Conservation (phyloP, 2,797 vertebrate genomes). For the Etheostoma nigrum region DNA sequence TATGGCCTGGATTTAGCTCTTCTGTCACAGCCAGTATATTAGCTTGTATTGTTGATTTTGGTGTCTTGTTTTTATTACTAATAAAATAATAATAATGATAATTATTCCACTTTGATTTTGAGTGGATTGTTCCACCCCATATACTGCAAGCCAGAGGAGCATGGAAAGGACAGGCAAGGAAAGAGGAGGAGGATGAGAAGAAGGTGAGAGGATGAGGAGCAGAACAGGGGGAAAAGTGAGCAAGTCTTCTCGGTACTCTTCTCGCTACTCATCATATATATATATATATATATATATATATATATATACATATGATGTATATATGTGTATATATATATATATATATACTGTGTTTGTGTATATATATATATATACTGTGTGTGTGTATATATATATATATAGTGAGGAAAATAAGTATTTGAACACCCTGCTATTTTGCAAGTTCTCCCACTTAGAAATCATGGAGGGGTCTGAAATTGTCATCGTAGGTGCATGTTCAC, state of each 20-base stretch:
- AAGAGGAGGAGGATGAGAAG: conserved; percentile 12
- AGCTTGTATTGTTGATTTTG: conserved; percentile 5
- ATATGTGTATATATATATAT: no score
- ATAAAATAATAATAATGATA: background rate
- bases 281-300: no score
- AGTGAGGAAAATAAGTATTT: no score
- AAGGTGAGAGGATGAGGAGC: conserved; percentile 32
- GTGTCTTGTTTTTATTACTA: conserved; percentile 20
- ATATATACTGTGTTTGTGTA: no score
- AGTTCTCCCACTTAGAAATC: no score
- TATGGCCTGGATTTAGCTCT: conserved; percentile 7
- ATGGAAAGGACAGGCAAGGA: background rate
- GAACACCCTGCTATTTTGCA: no score
- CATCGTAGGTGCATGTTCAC: no score
- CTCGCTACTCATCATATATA: no score
- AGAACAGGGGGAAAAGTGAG: conserved; percentile 33
- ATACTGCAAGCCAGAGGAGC: background rate
- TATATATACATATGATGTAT: no score
- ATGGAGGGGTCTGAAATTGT: no score
- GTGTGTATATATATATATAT: no score
- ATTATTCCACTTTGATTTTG: background rate
- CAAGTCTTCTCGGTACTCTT: conserved; percentile 45
- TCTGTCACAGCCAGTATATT: conserved; percentile 33
- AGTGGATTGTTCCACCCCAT: conserved; percentile 16
- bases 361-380: no score